Evolutionary conservation across 2,113 vertebrate genomes (phyloP).

Genomic region (Psammodynastes pulverulentus): DNA sequence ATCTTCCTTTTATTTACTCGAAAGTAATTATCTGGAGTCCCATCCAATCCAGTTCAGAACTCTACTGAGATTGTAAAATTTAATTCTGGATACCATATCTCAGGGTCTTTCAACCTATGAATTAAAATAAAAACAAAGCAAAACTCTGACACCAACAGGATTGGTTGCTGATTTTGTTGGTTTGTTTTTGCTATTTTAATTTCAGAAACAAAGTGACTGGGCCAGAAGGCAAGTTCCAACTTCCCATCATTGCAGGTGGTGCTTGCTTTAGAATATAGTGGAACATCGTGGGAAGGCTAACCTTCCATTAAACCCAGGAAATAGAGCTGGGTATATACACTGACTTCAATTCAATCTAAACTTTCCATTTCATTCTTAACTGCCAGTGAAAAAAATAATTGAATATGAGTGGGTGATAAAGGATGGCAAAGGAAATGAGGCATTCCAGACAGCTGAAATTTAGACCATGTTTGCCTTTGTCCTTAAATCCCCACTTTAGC

Average conservation of each 20-base stretch:
- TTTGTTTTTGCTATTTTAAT: background rate
- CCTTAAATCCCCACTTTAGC: background rate
- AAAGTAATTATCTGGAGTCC: background rate
- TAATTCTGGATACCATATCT: background rate
- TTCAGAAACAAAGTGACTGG: background rate
- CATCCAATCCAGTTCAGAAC: background rate
- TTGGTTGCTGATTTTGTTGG: background rate
- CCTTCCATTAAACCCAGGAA: background rate
- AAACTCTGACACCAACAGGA: background rate
- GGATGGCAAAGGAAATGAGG: too few relatives aligned
- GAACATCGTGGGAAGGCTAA: background rate
- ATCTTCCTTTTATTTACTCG: background rate
- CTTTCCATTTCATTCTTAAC: conserved; percentile 2
- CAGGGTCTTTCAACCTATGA: background rate
- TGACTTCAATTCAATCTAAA: background rate
- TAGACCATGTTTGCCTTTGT: background rate
- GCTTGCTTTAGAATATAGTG: background rate
- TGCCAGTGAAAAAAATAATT: background rate
- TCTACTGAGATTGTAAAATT: background rate
- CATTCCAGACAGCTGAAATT: background rate
- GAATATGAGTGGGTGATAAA: background rate
- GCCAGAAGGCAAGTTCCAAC: background rate
- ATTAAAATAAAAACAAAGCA: background rate
- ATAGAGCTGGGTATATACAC: background rate
- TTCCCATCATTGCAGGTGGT: background rate